Conservation (phyloP, 2,888 invertebrate genomes). For the Stegophylla sp. region DNA sequence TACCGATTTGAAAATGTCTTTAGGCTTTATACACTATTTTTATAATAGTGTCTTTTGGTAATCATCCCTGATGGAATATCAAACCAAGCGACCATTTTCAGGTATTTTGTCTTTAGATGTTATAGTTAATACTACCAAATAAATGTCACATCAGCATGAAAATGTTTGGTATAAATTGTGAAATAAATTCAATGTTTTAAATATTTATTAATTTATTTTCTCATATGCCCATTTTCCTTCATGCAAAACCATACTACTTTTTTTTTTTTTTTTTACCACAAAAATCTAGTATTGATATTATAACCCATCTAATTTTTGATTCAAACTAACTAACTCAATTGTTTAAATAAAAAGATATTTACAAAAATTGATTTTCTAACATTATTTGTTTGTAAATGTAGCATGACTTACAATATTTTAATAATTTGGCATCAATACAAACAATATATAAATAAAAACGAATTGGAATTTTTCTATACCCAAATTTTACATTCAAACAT, state of each 20-base stretch:
- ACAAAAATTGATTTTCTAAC: neutral
- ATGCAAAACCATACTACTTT: neutral
- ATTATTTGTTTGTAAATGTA: constrained; percentile 23
- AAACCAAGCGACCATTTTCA: constrained; percentile 31
- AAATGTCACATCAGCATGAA: constrained; percentile 41
- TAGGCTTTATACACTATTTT: no score
- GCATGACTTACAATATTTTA: constrained; percentile 28
- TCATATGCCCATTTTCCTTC: neutral
- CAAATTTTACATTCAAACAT: no score
- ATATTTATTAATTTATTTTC: neutral
- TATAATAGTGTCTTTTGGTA: constrained; percentile 35
- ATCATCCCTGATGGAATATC: constrained; percentile 16
- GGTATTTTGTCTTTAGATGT: constrained; percentile 14
- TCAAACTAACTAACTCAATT: constrained; percentile 16
- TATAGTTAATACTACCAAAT: neutral
- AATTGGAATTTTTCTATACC: no score
- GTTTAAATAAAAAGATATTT: neutral
- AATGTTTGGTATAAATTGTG: constrained; percentile 27
- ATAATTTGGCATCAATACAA: neutral
- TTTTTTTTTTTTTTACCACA: neutral
- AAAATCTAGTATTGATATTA: neutral
- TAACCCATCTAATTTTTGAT: neutral
- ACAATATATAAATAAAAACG: neutral
- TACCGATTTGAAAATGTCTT: constrained; percentile 44
- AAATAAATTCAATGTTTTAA: neutral